These are phyloP conservation scores for Ips typographus DNA, from an alignment of 1,140 invertebrate genomes.

Conservation along the genomic window DNA sequence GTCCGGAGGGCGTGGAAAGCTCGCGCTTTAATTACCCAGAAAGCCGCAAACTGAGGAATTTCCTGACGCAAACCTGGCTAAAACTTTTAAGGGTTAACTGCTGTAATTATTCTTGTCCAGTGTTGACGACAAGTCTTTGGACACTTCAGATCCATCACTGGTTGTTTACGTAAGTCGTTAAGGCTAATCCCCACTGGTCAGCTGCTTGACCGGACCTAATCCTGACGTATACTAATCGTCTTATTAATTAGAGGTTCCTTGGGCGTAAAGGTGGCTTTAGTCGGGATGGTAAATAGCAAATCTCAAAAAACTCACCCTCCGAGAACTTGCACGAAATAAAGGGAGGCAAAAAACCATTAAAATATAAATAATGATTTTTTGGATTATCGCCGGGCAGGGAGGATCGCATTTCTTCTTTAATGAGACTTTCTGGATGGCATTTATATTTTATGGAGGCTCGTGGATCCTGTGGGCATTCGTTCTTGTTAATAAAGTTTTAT, in stretches of 20 bases:
- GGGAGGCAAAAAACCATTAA: slow-evolving; percentile 21
- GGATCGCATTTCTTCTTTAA: slow-evolving; percentile 23
- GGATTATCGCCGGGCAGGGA: slow-evolving; percentile 7
- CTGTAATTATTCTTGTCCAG: neutral
- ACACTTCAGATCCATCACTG: neutral
- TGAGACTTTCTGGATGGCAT: slow-evolving; percentile 19
- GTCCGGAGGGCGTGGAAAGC: slow-evolving; percentile 6
- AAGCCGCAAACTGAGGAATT: neutral
- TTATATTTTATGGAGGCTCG: slow-evolving; percentile 17
- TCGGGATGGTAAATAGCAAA: no score
- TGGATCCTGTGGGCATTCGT: slow-evolving; percentile 12
- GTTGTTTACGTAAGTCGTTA: slow-evolving; percentile 12
- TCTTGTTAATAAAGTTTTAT: slow-evolving; percentile 7
- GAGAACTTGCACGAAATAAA: neutral
- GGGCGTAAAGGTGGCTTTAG: neutral
- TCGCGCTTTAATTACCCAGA: slow-evolving; percentile 19
- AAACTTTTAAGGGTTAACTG: neutral
- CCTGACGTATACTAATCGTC: slow-evolving; percentile 14
- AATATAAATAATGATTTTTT: slow-evolving; percentile 26
- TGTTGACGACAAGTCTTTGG: neutral
- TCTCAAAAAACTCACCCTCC: neutral
- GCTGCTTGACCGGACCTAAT: slow-evolving; percentile 2
- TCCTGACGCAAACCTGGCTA: neutral
- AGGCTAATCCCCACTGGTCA: slow-evolving; percentile 16
- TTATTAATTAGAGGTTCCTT: neutral